Evolutionary conservation across 2,888 invertebrate genomes (phyloP).

Genomic region (Eudasyphora cyanicolor): DNA sequence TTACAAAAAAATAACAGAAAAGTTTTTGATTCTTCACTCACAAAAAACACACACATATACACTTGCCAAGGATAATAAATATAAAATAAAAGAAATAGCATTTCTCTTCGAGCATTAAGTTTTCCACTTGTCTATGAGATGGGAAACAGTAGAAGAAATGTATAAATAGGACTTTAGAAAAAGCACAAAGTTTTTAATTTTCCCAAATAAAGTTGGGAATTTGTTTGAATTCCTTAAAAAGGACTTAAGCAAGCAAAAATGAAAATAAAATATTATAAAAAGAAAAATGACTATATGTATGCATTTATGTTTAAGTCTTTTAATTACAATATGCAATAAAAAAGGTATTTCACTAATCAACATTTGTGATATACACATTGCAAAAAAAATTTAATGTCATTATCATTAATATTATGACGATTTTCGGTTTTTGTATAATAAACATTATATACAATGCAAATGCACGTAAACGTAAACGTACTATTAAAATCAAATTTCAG

Average conservation of each 20-base stretch:
- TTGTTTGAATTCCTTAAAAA: conserved; percentile 33
- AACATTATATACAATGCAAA: no score
- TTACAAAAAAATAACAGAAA: not conserved
- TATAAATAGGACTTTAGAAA: conserved; percentile 28
- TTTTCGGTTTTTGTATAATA: no score
- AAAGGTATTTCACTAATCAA: no score
- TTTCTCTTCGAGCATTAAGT: conserved; percentile 3
- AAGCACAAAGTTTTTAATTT: conserved; percentile 45
- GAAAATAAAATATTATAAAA: no score
- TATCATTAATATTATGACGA: no score
- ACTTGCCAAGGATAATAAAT: not conserved
- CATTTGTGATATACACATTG: no score
- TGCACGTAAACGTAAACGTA: no score
- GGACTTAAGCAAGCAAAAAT: conserved; percentile 46
- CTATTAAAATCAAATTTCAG: no score
- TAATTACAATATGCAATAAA: no score
- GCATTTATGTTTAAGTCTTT: no score
- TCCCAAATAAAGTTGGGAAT: conserved; percentile 22
- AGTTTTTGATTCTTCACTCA: not conserved
- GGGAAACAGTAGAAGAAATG: conserved; percentile 20
- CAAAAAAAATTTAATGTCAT: no score
- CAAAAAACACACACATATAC: not conserved
- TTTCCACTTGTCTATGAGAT: not conserved
- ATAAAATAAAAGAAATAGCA: conserved; percentile 10
- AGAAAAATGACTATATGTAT: no score